phyloP scores from a whole-genome alignment of 2,888 invertebrate species.

The Gandaritis pyraliata region DNA sequence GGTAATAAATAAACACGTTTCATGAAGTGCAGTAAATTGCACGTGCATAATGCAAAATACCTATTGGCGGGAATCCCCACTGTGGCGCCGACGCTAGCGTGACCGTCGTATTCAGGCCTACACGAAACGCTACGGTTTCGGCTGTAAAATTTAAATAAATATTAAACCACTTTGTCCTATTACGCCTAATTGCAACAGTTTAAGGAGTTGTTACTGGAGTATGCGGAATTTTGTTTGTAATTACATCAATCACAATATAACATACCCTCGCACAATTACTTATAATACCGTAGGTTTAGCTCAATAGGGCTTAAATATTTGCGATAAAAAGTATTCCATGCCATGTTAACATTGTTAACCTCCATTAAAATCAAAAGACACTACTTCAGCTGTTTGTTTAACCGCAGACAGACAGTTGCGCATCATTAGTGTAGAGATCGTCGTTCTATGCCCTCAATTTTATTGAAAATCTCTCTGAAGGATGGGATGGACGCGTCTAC shows the following conservation, averaged over 20 bases:
- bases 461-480: no score
- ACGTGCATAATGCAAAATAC: conserved; percentile 57
- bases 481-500: no score
- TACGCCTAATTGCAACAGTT: conserved; percentile 54
- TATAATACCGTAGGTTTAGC: conserved; percentile 5
- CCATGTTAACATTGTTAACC: no score
- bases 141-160: conserved; percentile 64
- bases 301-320: background rate
- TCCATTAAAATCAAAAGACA: no score
- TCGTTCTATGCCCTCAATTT: no score
- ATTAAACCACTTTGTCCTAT: conserved; percentile 54
- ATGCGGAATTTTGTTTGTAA: conserved; percentile 33
- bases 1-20: conserved; percentile 43
- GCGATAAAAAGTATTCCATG: no score
- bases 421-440: no score
- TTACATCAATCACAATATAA: conserved; percentile 23
- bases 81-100: conserved; percentile 61
- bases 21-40: conserved; percentile 56
- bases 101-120: conserved; percentile 61
- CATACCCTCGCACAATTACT: background rate
- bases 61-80: conserved; percentile 59
- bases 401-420: no score
- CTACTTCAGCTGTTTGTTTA: no score
- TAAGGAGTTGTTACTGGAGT: conserved; percentile 42
- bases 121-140: conserved; percentile 65